Evolutionary conservation across 2,888 invertebrate genomes (phyloP).

Genomic region (Melanostoma scalare): DNA sequence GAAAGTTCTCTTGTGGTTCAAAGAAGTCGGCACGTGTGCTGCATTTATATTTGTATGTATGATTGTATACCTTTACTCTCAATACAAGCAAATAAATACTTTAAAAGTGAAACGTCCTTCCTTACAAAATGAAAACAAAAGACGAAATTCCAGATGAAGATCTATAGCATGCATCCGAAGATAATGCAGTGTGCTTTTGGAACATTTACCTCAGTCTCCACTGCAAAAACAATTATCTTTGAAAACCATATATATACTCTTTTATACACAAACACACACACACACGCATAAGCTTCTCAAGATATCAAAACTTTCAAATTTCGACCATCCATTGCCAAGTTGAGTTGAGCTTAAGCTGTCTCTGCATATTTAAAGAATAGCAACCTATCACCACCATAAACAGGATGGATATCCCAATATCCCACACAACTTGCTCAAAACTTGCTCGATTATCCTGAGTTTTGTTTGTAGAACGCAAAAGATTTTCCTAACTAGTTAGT

Average conservation of each 20-base stretch:
- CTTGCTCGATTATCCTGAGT: slow-evolving; percentile 57
- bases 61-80: too few relatives aligned
- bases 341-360: slow-evolving; percentile 53
- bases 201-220: slow-evolving; percentile 50
- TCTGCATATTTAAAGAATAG: slow-evolving; percentile 40
- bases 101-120: too few relatives aligned
- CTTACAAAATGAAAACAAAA: slow-evolving; percentile 1
- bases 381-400: slow-evolving; percentile 46
- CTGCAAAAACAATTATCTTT: slow-evolving; percentile 61
- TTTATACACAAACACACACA: neutral
- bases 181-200: slow-evolving; percentile 6
- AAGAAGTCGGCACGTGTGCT: too few relatives aligned
- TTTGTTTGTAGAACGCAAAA: slow-evolving; percentile 35
- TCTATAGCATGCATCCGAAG: neutral
- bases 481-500: slow-evolving; percentile 57
- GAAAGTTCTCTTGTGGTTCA: too few relatives aligned
- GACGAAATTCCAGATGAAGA: neutral
- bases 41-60: too few relatives aligned
- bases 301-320: slow-evolving; percentile 1
- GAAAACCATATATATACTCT: slow-evolving; percentile 27
- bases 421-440: slow-evolving; percentile 34
- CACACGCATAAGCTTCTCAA: neutral
- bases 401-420: slow-evolving; percentile 34
- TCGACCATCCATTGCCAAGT: slow-evolving; percentile 6
- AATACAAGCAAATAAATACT: too few relatives aligned